Evolutionary conservation across 2,113 vertebrate species (phyloP).

Genomic region (Ictalurus punctatus): DNA sequence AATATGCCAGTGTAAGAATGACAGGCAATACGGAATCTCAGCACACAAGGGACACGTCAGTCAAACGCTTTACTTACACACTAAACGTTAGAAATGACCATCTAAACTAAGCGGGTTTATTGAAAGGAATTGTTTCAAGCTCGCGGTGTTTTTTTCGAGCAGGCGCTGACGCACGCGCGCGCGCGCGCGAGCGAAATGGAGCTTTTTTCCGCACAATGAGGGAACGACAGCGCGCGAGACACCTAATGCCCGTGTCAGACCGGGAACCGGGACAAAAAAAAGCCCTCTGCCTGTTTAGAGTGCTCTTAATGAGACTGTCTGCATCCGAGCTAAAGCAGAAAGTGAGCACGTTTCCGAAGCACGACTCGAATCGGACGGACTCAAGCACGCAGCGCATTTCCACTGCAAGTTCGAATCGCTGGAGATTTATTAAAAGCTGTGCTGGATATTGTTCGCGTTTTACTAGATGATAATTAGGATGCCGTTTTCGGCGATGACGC

Average conservation of each 20-base stretch:
- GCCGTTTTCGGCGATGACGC: conserved; percentile 4
- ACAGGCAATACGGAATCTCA: background rate
- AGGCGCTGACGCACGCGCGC: background rate
- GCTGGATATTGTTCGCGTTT: background rate
- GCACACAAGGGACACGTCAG: background rate
- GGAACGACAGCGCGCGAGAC: conserved; percentile 1
- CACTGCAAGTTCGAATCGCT: background rate
- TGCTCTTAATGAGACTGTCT: background rate
- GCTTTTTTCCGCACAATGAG: background rate
- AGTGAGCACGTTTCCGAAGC: background rate
- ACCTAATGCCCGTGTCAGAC: conserved; percentile 18
- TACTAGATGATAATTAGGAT: conserved; percentile 18
- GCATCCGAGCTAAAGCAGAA: background rate
- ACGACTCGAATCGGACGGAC: background rate
- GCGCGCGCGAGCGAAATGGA: background rate
- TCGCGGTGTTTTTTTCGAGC: background rate
- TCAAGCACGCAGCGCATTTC: background rate
- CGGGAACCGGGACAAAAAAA: background rate
- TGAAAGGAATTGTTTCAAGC: background rate
- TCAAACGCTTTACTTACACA: background rate
- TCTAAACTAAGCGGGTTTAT: background rate
- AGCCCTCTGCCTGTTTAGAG: background rate
- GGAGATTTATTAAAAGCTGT: background rate
- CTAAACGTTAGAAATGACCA: background rate
- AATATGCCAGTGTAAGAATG: background rate